Evolutionary conservation across 2,888 invertebrate species (phyloP), one percentile per base, ranked within the genome.

Genomic region (Ophion ventricosus): DNA sequence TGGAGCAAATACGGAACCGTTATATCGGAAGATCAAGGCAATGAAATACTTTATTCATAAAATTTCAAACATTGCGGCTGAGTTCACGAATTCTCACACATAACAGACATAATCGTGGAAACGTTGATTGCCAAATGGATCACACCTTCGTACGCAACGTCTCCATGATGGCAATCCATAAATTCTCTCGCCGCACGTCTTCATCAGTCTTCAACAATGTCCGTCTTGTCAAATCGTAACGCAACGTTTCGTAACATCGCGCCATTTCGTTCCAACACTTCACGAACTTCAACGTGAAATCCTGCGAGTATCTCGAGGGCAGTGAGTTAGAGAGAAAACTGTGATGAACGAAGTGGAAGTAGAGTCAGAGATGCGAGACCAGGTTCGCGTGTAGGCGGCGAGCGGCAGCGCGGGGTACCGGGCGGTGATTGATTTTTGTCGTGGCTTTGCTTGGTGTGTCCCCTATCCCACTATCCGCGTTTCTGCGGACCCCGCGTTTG

Each of bases 371-470:
- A 82, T 64, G 76, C 69, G 70, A 76, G 72, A 74, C 59, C 63
- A 75, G 81, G 59, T 69, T 79, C 63, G 73, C 67, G 70, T 59
- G 84, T 79, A 72, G 56, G 63, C 14, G 70, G 70, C 26, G 72
- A 56, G 23, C 49, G 76, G 63, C 49, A 88, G 87, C 88, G 87
- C 88, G 90, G 90, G 23, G 78, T 56, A 72, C 74, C 67, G 73
- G 73, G 74, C 84, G 86, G 92, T 93, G 93, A 93, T 93, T 93
- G 93, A 93, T 93, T 93, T 93, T 93, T 93, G 93, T 92, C 92
- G 92, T 92, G 91, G 92, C 91, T 92, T 91, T 91, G 91, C 91
- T 90, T 90, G n/a, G n/a, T n/a, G 88, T 89, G 88, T 88, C 84
- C 82, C 76, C 87, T 90, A 90, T 89, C 90, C 87, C 88, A 88